Percentiles rank a stretch among this genome's conserved stretches.
Conservation (phyloP, 2,888 invertebrate genomes). For the Mallateleia sp. region DNA sequence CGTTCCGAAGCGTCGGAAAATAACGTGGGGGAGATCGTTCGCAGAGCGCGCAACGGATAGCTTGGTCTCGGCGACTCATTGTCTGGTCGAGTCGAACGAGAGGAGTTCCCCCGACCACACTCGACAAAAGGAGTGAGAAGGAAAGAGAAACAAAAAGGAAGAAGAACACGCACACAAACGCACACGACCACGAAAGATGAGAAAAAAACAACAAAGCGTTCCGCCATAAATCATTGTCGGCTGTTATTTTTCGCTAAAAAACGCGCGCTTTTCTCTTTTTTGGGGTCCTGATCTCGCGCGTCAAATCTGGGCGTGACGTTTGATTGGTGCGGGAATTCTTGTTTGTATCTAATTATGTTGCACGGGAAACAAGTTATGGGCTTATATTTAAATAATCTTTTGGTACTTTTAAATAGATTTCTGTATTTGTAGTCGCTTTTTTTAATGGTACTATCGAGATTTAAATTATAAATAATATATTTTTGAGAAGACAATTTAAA, state of each 20-base stretch:
- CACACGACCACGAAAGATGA: conserved; percentile 15
- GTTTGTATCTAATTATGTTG: conserved; percentile 64
- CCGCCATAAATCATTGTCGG: conserved; percentile 71
- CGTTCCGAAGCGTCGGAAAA: conserved; percentile 41
- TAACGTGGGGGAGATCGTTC: conserved; percentile 55
- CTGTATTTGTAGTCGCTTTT: too few species aligned
- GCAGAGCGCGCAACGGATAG: conserved; percentile 46
- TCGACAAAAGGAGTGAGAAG: conserved; percentile 61
- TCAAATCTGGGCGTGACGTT: conserved; percentile 59
- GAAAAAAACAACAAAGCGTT: conserved; percentile 60
- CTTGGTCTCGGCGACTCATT: conserved; percentile 69
- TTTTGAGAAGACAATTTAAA: too few species aligned
- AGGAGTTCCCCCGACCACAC: conserved; percentile 65
- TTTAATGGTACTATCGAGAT: too few species aligned
- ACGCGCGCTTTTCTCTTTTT: conserved; percentile 48
- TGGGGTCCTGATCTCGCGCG: conserved; percentile 39
- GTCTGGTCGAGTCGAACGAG: conserved; percentile 66
- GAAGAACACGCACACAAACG: conserved; percentile 30
- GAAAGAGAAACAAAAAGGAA: conserved; percentile 50
- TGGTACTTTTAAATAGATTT: conserved; percentile 58
- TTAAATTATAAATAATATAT: too few species aligned
- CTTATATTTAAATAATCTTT: conserved; percentile 47
- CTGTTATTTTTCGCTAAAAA: conserved; percentile 66
- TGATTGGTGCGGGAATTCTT: conserved; percentile 58
- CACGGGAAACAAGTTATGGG: conserved; percentile 54